Evolutionary conservation across 2,797 vertebrate species (phyloP), one percentile per base, ranked within the genome.

Genomic region (Tolypeutes matacus): DNA sequence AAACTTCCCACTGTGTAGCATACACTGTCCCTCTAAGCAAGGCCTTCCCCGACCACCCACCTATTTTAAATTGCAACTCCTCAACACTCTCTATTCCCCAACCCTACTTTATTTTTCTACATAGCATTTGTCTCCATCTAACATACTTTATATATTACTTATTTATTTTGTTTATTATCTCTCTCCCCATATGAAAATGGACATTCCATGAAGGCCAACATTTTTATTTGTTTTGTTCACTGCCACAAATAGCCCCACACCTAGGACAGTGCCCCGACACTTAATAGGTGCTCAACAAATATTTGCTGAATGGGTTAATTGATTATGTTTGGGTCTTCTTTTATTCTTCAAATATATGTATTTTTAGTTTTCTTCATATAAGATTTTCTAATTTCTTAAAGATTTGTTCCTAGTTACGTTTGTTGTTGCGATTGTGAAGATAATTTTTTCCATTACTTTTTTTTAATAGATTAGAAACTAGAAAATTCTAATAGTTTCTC

Each of bases 291-390:
- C 72, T 85, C 73, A 86, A 62, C 53, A 80, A 39, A 62, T 86
- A 78, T 86, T 62, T 80, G 64, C n/a, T 70, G n/a, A 93, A 53
- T 80, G 56, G 78, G 62, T 58, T 72, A 65, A 62, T 82, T 39
- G 69, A 86, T n/a, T 13, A 51, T 39, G 51, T 42, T 18, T 53
- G 15, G 21, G 29, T 56, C 56, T 72, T 56, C 13, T 27, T 53
- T 72, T 53, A 51, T 53, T 42, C 42, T 39, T 81, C 78, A 51
- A 70, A 53, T 70, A 42, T 78, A 21, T 46, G 2, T 46, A 64
- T 56, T 72, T 78, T 4, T n/a, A n/a, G 34, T 34, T 77, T 89
- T 51, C n/a, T 62, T 78, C 62, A 62, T n/a, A n/a, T 94, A 62
- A 29, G 23, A 53, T 73, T 81, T 62, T 15, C 56, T 84, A 70